Conservation (phyloP, 2,888 invertebrate species). For the Pheosia gnoma region DNA sequence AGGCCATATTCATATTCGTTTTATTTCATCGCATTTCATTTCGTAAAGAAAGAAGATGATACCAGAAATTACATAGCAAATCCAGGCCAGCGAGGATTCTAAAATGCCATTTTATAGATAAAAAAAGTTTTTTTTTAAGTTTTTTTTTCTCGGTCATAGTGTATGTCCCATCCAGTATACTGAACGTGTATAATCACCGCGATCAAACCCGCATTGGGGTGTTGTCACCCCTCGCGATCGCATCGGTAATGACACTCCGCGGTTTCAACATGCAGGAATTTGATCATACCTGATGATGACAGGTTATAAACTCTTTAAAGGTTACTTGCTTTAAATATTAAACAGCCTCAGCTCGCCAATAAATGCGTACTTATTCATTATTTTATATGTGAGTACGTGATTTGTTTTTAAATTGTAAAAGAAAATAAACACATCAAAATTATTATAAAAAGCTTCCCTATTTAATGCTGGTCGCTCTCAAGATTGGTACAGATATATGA, state of each 20-base stretch:
- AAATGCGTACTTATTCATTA: too few species aligned
- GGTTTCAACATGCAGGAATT: slow-evolving; percentile 2
- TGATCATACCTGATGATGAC: neutral
- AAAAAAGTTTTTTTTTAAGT: too few species aligned
- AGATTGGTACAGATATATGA: slow-evolving; percentile 32
- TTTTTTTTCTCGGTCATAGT: slow-evolving; percentile 9
- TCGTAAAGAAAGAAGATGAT: too few species aligned
- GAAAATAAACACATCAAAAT: neutral
- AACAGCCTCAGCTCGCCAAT: too few species aligned
- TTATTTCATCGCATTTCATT: too few species aligned
- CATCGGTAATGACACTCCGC: slow-evolving; percentile 12
- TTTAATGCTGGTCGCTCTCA: neutral
- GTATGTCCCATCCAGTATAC: slow-evolving; percentile 35
- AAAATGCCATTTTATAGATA: too few species aligned
- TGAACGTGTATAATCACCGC: slow-evolving; percentile 58
- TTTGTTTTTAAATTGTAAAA: too few species aligned
- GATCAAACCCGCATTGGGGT: slow-evolving; percentile 48
- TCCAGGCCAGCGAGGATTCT: too few species aligned
- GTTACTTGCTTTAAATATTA: too few species aligned
- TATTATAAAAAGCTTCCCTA: neutral
- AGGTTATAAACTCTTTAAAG: neutral
- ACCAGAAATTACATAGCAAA: too few species aligned
- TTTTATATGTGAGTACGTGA: too few species aligned
- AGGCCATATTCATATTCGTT: too few species aligned
- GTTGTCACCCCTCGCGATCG: slow-evolving; percentile 36